These are phyloP conservation scores for Danaus chrysippus DNA, from an alignment of 2,888 invertebrate species.

Conservation along the genomic window DNA sequence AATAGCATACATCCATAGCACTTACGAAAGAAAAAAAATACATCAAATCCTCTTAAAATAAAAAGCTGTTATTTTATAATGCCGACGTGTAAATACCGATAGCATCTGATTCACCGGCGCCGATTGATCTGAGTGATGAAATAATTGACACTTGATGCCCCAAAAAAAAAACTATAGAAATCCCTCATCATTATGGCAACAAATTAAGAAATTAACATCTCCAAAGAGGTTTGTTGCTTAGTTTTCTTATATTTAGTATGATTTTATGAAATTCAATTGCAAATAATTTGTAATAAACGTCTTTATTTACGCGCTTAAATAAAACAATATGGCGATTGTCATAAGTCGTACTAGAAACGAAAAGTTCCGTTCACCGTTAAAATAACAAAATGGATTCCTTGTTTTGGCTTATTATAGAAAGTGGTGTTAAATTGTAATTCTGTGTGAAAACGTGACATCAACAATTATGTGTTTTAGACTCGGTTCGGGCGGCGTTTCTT, in stretches of 20 bases:
- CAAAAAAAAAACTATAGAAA: constrained; percentile 45
- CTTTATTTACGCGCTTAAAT: too few species aligned
- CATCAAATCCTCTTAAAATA: constrained; percentile 17
- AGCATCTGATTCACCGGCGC: constrained; percentile 42
- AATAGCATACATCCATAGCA: too few species aligned
- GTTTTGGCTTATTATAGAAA: constrained; percentile 61
- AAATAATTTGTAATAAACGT: too few species aligned
- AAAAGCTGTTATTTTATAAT: constrained; percentile 40
- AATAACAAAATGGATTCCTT: constrained; percentile 32
- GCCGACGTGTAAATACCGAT: constrained; percentile 50
- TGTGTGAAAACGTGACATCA: constrained; percentile 55
- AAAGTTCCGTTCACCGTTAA: constrained; percentile 39
- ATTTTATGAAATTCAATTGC: too few species aligned
- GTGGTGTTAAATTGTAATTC: constrained; percentile 66
- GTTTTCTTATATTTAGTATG: too few species aligned
- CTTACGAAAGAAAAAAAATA: too few species aligned
- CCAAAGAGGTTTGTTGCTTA: constrained; percentile 31
- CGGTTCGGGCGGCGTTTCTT: constrained; percentile 54
- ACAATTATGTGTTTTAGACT: constrained; percentile 58
- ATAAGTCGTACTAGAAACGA: constrained; percentile 21
- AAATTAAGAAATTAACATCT: constrained; percentile 39
- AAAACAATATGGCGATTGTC: constrained; percentile 9
- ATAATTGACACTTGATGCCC: constrained; percentile 64
- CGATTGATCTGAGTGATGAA: constrained; percentile 53
- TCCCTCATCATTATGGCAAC: constrained; percentile 39